Evolutionary conservation across 2,888 invertebrate genomes (phyloP).

Genomic region (Linnaemya vulpina): DNA sequence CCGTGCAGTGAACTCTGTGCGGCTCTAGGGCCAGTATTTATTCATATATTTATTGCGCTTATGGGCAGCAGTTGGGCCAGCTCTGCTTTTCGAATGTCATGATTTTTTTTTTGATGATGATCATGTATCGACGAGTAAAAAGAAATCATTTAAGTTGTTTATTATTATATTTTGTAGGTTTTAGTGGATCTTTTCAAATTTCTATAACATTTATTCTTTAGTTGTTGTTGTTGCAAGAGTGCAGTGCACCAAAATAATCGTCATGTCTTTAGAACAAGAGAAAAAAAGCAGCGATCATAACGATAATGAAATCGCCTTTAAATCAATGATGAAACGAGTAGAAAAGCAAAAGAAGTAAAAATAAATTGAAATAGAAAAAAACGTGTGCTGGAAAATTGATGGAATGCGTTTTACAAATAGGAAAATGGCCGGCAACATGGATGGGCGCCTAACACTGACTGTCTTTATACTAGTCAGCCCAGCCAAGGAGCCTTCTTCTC

Average conservation of each 20-base stretch:
- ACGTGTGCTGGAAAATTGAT: constrained; percentile 57
- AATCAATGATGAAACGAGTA: constrained; percentile 54
- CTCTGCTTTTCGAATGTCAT: constrained; percentile 44
- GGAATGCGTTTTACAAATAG: constrained; percentile 65
- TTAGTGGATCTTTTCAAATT: constrained; percentile 1
- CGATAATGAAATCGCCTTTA: constrained; percentile 63
- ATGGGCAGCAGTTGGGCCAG: not conserved
- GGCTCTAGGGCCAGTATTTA: too few relatives aligned
- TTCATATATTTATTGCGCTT: too few relatives aligned
- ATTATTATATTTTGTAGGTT: constrained; percentile 29
- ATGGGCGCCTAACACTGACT: constrained; percentile 57
- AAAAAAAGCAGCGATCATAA: constrained; percentile 47
- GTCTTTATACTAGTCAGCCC: constrained; percentile 11
- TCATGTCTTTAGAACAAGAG: constrained; percentile 21
- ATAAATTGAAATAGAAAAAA: constrained; percentile 2
- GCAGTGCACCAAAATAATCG: not conserved
- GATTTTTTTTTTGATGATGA: constrained; percentile 59
- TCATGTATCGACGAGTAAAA: constrained; percentile 61
- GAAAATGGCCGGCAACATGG: constrained; percentile 61
- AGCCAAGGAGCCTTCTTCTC: constrained; percentile 3
- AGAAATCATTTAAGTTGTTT: constrained; percentile 56
- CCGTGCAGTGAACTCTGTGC: too few relatives aligned
- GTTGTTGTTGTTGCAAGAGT: constrained; percentile 16
- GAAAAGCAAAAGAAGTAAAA: constrained; percentile 40
- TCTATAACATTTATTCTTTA: constrained; percentile 29